phyloP scores from a whole-genome alignment of 2,113 vertebrate genomes.

The Cyprinodon variegatus region DNA sequence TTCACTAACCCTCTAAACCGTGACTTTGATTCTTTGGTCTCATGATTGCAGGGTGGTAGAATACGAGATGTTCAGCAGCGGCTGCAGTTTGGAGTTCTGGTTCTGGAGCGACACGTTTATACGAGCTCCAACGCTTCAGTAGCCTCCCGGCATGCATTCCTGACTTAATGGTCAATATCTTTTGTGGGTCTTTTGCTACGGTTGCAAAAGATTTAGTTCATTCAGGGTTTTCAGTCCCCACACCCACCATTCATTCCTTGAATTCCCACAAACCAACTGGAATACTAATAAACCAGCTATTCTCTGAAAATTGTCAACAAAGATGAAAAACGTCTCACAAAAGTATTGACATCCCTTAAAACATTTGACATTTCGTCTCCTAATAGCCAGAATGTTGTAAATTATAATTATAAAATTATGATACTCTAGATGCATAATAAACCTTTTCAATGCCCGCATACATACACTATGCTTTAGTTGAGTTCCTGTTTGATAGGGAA shows the following conservation, averaged over 20 bases:
- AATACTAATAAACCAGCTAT: conserved; percentile 57
- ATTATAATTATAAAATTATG: no score
- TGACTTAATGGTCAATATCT: conserved; percentile 12
- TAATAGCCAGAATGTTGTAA: no score
- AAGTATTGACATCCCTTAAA: no score
- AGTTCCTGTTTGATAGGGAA: no score
- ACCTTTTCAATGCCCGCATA: no score
- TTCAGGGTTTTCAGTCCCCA: conserved; percentile 42
- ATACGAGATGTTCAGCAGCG: conserved; percentile 12
- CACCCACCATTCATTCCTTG: not conserved
- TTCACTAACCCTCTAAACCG: conserved; percentile 22
- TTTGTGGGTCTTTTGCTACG: conserved; percentile 38
- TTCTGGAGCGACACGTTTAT: conserved; percentile 24
- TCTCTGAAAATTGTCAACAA: not conserved
- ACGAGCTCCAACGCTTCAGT: conserved; percentile 10
- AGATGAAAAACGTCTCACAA: no score
- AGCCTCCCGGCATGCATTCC: not conserved
- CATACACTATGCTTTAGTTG: no score
- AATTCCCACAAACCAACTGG: conserved; percentile 26
- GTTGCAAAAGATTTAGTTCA: conserved; percentile 37
- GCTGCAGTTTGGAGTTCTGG: conserved; percentile 36
- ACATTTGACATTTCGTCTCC: no score
- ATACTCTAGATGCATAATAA: no score
- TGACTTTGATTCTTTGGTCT: conserved; percentile 58
- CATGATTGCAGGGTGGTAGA: conserved; percentile 60